A percentile compares a stretch with the other conserved stretches of the same genome.
phyloP scores from a whole-genome alignment of 2,113 vertebrate genomes.

The Lophura nycthemera region DNA sequence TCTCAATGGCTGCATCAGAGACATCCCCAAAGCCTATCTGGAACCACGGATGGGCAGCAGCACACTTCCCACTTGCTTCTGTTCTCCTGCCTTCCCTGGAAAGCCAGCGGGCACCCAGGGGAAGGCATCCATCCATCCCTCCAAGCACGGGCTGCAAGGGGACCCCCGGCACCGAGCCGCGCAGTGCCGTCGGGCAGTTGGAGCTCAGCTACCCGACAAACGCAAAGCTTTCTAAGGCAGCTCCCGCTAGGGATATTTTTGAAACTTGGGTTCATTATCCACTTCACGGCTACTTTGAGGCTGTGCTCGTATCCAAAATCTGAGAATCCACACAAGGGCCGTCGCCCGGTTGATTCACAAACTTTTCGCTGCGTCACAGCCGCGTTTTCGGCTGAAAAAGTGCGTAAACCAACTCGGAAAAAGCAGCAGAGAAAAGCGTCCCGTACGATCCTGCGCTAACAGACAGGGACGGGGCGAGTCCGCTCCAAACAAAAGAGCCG shows the following conservation, averaged over 20 bases:
- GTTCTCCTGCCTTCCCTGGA: neutral
- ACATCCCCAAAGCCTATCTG: neutral
- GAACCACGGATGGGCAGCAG: neutral
- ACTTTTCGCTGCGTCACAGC: neutral
- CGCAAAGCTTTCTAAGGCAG: neutral
- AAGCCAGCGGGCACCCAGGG: neutral
- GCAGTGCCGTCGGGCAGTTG: neutral
- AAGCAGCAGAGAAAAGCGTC: neutral
- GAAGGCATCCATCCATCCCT: neutral
- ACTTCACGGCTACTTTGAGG: neutral
- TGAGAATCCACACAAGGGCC: neutral
- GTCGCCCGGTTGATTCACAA: neutral
- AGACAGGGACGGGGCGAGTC: neutral
- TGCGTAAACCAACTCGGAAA: neutral
- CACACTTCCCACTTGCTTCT: accelerated
- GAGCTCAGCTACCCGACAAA: slow-evolving; percentile 9
- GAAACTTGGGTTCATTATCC: neutral
- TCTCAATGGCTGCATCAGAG: neutral
- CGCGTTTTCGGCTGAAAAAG: neutral
- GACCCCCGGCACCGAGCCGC: neutral
- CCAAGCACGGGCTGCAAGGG: neutral
- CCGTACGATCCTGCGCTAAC: neutral
- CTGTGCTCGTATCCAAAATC: neutral
- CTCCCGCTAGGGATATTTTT: neutral
- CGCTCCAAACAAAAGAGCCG: neutral